Evolutionary conservation across 2,888 invertebrate species (phyloP), one percentile per base, ranked within the genome.

Genomic region (Lepidochrysops patricia): DNA sequence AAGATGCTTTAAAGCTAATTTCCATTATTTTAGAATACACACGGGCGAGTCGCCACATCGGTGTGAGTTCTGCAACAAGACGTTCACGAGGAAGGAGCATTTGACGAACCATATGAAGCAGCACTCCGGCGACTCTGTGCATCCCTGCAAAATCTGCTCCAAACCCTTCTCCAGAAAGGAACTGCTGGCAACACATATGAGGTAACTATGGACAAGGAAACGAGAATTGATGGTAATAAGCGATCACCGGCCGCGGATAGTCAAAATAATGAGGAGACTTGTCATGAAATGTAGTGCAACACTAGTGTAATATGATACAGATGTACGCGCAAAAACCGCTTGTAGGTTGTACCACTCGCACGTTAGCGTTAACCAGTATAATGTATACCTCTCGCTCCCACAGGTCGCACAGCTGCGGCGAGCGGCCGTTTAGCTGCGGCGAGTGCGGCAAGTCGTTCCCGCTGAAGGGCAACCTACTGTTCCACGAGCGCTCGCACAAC

Each of bases 391-490:
- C n/a, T 61, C 56, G 56, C 35, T 52, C 62, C 63, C 29, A 12
- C 72, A 89, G 90, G 64, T 85, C 88, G 4, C 92, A 81, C 93
- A 96, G 89, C 91, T 88, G 86, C 93, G 68, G 95, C 56, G 96
- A 96, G 77, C 91, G 95, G 54, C 96, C 96, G 5, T 96, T 93
- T 77, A 93, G 94, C 60, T 96, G 96, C 75, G 93, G 92, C 63
- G 95, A 95, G 72, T 96, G 96, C 77, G 96, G 96, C 72, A 96
- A 95, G 77, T 94, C 95, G 57, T 96, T 96, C 86, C 95, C 95
- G 0, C 84, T 96, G 57, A 96, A 95, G 84, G 95, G 94, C 61
- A 96, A 96, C 76, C 84, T 96, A 54, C 90, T 96, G 66, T 96
- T 96, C 90, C 96, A 96, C 79, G 95, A 95, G 83, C 91, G 96